Evolutionary conservation across 2,797 vertebrate species (phyloP).

Genomic region (Microchirus variegatus): DNA sequence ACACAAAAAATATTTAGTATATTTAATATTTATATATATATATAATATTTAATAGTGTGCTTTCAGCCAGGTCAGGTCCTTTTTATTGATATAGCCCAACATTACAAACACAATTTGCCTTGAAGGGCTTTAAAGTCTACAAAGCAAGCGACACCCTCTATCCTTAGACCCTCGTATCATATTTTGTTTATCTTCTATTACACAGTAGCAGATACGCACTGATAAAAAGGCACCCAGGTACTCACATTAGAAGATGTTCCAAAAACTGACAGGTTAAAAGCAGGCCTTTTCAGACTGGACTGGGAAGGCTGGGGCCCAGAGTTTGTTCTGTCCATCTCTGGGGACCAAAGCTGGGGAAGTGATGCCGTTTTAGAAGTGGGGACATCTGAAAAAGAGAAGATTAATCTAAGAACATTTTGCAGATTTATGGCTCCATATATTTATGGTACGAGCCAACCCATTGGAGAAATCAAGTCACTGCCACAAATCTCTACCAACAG

Average conservation of each 20-base stretch:
- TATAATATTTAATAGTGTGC: too few relatives aligned
- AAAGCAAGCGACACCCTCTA: too few relatives aligned
- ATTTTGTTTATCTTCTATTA: too few relatives aligned
- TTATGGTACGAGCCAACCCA: not conserved
- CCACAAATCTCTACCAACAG: too few relatives aligned
- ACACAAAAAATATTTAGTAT: too few relatives aligned
- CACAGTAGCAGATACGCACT: not conserved
- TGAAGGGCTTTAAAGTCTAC: too few relatives aligned
- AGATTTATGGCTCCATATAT: not conserved
- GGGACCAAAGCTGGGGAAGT: constrained; percentile 91
- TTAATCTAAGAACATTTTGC: not conserved
- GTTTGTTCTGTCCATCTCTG: constrained; percentile 89
- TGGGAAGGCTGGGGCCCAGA: constrained; percentile 86
- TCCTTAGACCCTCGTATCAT: too few relatives aligned
- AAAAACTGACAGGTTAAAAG: constrained; percentile 97
- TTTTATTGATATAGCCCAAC: too few relatives aligned
- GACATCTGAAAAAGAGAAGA: constrained; percentile 83
- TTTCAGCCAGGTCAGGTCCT: too few relatives aligned
- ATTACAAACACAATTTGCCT: too few relatives aligned
- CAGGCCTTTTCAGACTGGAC: constrained; percentile 90
- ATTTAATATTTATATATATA: too few relatives aligned
- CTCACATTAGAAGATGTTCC: constrained; percentile 83
- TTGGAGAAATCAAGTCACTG: too few relatives aligned
- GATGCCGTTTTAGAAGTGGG: constrained; percentile 89
- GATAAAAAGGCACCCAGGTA: constrained; percentile 14